phyloP scores from a whole-genome alignment of 2,888 invertebrate species.

The Drosophila testacea region DNA sequence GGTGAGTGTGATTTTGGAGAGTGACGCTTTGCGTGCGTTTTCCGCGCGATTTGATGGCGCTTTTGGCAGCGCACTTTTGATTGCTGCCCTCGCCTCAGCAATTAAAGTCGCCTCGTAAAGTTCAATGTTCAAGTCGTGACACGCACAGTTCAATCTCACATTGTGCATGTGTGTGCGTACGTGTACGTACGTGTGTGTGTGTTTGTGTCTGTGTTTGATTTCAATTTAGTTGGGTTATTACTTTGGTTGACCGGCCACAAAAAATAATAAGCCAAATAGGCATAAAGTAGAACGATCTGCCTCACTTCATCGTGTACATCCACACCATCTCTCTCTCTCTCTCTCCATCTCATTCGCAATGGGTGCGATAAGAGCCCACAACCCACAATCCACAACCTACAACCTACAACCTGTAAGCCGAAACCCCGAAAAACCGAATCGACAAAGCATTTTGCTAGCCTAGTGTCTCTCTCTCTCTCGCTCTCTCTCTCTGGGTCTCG shows the following conservation, averaged over 20 bases:
- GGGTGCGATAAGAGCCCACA: conserved; percentile 17
- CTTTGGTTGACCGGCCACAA: conserved; percentile 55
- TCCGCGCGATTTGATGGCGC: conserved; percentile 76
- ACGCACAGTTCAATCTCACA: conserved; percentile 28
- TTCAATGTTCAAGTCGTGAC: conserved; percentile 42
- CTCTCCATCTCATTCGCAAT: conserved; percentile 10
- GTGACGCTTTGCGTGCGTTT: conserved; percentile 55
- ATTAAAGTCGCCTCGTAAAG: conserved; percentile 73
- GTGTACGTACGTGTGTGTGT: conserved; percentile 20
- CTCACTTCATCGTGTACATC: not conserved
- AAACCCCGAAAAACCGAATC: conserved; percentile 19
- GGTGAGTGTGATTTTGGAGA: conserved; percentile 62
- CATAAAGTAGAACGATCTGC: conserved; percentile 55
- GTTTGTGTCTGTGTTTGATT: conserved; percentile 69
- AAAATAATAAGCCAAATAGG: conserved; percentile 66
- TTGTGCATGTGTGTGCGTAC: not conserved
- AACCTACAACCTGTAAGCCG: conserved; percentile 5
- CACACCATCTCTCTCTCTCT: not conserved
- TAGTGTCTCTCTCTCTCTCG: conserved; percentile 18
- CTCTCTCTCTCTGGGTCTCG: conserved; percentile 10
- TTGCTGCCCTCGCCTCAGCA: conserved; percentile 58
- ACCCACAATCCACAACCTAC: not conserved
- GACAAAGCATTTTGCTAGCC: conserved; percentile 37
- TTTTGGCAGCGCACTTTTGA: conserved; percentile 67
- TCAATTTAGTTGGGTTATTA: conserved; percentile 75